Base-by-base conservation (phyloP, 2,797 vertebrate species). In the Microcaecilia unicolor region DNA sequence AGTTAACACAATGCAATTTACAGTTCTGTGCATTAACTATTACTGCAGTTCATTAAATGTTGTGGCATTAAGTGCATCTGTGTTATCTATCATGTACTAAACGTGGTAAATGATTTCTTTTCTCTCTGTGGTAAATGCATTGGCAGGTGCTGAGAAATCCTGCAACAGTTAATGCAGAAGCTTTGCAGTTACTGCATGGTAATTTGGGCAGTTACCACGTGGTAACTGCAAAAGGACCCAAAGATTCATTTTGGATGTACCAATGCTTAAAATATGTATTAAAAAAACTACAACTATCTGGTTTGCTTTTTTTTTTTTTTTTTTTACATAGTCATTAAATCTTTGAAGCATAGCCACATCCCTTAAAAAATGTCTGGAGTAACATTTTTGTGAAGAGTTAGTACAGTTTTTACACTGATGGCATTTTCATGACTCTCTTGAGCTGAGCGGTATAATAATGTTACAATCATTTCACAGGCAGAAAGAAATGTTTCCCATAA, bases 401-500 rank as follows among this genome's bases (percentile, higher is more conserved):
- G 32, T 22, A 7, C 18, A 28, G 11, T 34, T 51, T 31, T 3
- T 18, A 36, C 14, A 10, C 21, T 16, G 9, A 1, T 37, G 56
- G 37, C 38, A 34, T 4, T 2, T 26, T 49, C 30, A 37, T 6
- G 1, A 30, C 37, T 30, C 51, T 43, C 51, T 36, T 2, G 24
- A 47, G 54, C 44, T 2, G 0, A 24, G 4, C 19, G 12, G 23
- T 2, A 30, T 8, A 48, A 25, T 37, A 47, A 26, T 12, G 18
- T 28, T 15, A 13, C 1, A n/a, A 10, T 48, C 34, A 35, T 18
- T 36, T 34, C 41, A 9, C 6, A 6, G 25, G 48, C 8, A 26
- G 48, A 34, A 63, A 13, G 7, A 16, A 28, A n/a, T 37, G 29
- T 36, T 25, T 45, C 25, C 21, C 22, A 8, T 20, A 20, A 20